Evolutionary conservation across 2,888 invertebrate genomes (phyloP), one percentile per base, ranked within the genome.

Genomic region (Catocala sponsa): DNA sequence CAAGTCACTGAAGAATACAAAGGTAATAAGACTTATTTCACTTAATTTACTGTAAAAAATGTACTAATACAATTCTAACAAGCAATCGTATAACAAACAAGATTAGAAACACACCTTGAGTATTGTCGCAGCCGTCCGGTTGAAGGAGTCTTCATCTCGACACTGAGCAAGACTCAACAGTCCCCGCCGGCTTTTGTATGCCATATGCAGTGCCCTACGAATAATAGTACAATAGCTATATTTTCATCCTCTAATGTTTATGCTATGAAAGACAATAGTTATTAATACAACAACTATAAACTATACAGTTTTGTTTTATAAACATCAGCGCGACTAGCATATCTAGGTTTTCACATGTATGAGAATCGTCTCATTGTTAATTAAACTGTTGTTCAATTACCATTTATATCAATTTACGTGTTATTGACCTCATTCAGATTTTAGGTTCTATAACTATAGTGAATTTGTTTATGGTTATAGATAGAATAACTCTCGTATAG

Each of bases 161-260:
- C 92, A 92, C 85, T 94, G 94, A 59, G 87, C 86, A 61, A 94
- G 85, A 72, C 90, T 91, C 54, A 90, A 81, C 59, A 94, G 77
- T 0, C 91, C 91, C 68, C 94, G 92, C 2, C 94, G 82, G 89
- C 94, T 94, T 94, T 94, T 94, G 92, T 94, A 94, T 59, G 94
- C 93, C 90, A 90, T 89, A 67, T 91, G 92, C 81, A 94, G 81
- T 59, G 94, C 94, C 83, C 94, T 94, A 79, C 73, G 68, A 74
- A 84, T 78, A 80, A 84, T 76, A 84, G 72, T 73, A 91, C 90
- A 89, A 91, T 91, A 86, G 84, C 77, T 80, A 80, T 85, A 88
- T 81, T 80, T 78, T 81, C 82, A 85, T 81, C 81, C 73, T 74
- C 70, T 61, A 60, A 76, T 87, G 90, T 92, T 92, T 91, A 91